Base-by-base conservation (phyloP, 1,140 invertebrate species). In the Ctenoplectra terminalis region DNA sequence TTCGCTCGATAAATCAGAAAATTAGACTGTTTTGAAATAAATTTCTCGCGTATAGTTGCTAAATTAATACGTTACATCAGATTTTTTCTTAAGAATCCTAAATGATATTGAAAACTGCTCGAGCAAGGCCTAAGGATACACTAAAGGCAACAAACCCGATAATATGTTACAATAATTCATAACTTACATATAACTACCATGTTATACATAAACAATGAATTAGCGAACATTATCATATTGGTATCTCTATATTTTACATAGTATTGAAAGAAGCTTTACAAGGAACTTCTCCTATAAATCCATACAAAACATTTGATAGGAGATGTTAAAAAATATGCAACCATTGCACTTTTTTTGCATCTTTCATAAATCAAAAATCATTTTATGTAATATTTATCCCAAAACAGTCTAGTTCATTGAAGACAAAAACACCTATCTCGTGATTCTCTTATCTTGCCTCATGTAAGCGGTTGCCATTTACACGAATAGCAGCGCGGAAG, bases 381-480 rank as follows among this genome's bases (percentile, higher is more conserved):
- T 13, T 43, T 72, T 40, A 56, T 56, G 34, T n/a, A 15, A 48
- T 29, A 48, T 29, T 43, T 60, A 15, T 63, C 58, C 34, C 29
- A 56, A 50, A 43, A 50, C 46, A 61, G 13, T 5, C 15, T 26
- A 11, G 50, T 40, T 15, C 34, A 13, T 56, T 54, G n/a, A 34
- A 77, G 69, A 37, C 50, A 46, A 78, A 78, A 78, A 78, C 29
- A 20, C n/a, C 31, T 29, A 23, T 58, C 23, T 43, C 8, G 9
- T 17, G 17, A 46, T 77, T 13, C 29, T 7, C 17, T 31, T 64
- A 64, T 13, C n/a, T 37, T 37, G 26, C 29, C 29, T 6, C 17
- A 17, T 26, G n/a, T 29, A 37, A 78, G 60, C 23, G 64, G 23
- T 48, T 11, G 15, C 26, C 43, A 58, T 54, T 69, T 50, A 48